These are phyloP conservation scores for Lycodopsis pacificus DNA, from an alignment of 2,797 vertebrate genomes.

Conservation along the genomic window DNA sequence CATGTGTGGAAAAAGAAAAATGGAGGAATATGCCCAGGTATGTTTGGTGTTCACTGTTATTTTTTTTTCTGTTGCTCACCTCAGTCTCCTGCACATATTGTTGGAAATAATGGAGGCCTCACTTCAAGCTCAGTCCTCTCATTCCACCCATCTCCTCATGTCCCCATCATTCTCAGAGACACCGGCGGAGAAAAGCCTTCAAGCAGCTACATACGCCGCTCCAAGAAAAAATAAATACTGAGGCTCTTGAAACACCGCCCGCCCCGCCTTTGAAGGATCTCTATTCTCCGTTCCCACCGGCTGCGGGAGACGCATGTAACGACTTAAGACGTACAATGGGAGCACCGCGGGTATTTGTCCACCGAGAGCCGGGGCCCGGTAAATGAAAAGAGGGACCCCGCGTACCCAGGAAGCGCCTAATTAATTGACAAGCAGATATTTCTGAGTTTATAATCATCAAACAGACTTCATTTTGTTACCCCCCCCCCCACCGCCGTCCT, in stretches of 20 bases:
- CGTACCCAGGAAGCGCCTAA: constrained; percentile 78
- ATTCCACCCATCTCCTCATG: constrained; percentile 53
- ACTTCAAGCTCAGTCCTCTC: constrained; percentile 60
- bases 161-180: constrained; percentile 58
- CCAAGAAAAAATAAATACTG: constrained; percentile 49
- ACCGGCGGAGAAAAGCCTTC: constrained; percentile 54
- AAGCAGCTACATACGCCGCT: constrained; percentile 54
- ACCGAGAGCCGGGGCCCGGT: constrained; percentile 66
- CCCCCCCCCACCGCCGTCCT: constrained; percentile 77
- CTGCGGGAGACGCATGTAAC: constrained; percentile 59
- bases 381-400: constrained; percentile 69
- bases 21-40: neutral
- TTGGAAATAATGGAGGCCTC: constrained; percentile 58
- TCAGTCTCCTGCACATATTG: constrained; percentile 24
- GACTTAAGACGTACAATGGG: constrained; percentile 73
- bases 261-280: constrained; percentile 73
- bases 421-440: constrained; percentile 86
- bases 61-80: neutral
- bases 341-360: constrained; percentile 68
- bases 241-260: constrained; percentile 64
- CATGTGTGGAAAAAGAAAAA: neutral
- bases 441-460: constrained; percentile 85
- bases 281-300: constrained; percentile 60
- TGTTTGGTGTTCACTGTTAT: neutral
- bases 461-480: constrained; percentile 79